Evolutionary conservation across 2,888 invertebrate species (phyloP).

Genomic region (Marasmarcha lunaedactyla): DNA sequence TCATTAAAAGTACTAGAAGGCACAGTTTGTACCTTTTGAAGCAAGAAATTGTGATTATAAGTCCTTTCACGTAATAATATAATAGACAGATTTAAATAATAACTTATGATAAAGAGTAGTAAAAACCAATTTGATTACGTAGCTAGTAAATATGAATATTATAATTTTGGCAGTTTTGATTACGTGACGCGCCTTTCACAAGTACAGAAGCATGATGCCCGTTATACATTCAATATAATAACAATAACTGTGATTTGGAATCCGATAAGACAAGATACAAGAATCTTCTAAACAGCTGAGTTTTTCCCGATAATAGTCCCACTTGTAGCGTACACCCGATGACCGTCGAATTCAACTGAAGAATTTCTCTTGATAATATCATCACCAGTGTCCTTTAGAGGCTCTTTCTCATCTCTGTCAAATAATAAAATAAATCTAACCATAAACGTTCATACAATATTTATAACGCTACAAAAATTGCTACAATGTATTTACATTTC

Average conservation of each 20-base stretch:
- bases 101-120: conserved; percentile 23
- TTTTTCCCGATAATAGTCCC: conserved; percentile 90
- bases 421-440: too few relatives aligned
- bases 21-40: conserved; percentile 56
- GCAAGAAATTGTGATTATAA: conserved; percentile 18
- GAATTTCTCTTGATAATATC: conserved; percentile 80
- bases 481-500: conserved; percentile 15
- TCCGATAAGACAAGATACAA: too few relatives aligned
- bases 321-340: conserved; percentile 84
- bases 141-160: neutral
- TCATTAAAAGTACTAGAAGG: conserved; percentile 54
- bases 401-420: conserved; percentile 83
- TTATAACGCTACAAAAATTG: conserved; percentile 21
- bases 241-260: conserved; percentile 12
- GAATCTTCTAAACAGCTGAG: conserved; percentile 78
- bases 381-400: conserved; percentile 76
- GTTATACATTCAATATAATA: conserved; percentile 8
- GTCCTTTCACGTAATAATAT: too few relatives aligned
- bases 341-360: conserved; percentile 85
- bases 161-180: conserved; percentile 53
- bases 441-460: too few relatives aligned
- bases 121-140: conserved; percentile 20
- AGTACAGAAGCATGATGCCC: conserved; percentile 45
- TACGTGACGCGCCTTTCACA: conserved; percentile 58
- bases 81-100: neutral